Conservation (phyloP, 2,797 vertebrate genomes). For the Trichosurus vulpecula region DNA sequence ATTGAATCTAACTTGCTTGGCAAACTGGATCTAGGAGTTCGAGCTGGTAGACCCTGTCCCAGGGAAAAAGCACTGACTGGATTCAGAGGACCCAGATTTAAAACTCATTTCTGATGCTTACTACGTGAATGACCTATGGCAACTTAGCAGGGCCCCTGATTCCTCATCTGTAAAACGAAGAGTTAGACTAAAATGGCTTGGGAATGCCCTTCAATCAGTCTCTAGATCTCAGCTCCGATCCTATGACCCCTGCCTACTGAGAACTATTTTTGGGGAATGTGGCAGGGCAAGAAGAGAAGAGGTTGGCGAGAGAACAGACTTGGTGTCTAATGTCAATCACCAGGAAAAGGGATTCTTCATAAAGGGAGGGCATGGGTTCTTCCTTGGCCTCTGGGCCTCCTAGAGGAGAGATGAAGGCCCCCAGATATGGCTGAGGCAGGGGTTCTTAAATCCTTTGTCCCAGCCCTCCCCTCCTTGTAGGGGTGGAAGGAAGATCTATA, state of each 20-base stretch:
- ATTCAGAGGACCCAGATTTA: background rate
- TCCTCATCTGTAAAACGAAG: background rate
- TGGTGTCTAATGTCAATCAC: background rate
- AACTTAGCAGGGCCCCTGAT: background rate
- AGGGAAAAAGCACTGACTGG: background rate
- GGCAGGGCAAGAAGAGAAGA: background rate
- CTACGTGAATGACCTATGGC: background rate
- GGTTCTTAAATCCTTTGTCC: background rate
- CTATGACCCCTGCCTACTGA: background rate
- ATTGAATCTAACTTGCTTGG: background rate
- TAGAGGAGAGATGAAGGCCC: background rate
- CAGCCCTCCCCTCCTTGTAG: background rate
- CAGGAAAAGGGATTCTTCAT: background rate
- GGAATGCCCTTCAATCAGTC: background rate
- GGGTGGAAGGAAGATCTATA: background rate
- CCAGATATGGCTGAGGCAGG: background rate
- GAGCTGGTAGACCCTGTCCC: background rate
- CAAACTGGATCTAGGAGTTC: background rate
- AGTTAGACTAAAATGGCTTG: background rate
- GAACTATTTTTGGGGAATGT: background rate
- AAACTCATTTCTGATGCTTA: background rate
- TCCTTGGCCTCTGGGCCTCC: background rate
- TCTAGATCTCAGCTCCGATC: background rate
- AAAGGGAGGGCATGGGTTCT: background rate
- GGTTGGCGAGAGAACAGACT: background rate